phyloP scores from a whole-genome alignment of 2,888 invertebrate species.

The Dermolepida albohirtum region DNA sequence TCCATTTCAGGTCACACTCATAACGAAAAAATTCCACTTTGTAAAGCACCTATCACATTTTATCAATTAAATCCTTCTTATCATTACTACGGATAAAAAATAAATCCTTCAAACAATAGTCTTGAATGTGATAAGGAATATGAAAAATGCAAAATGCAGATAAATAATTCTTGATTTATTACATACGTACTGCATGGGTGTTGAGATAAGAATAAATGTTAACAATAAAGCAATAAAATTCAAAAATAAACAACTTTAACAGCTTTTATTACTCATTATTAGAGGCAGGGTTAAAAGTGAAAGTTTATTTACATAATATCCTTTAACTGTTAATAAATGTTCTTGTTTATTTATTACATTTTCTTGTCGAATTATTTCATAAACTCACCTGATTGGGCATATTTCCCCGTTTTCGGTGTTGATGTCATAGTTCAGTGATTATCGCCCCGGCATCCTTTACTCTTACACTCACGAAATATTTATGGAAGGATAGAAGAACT shows the following conservation, averaged over 20 bases:
- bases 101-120: constrained; percentile 16
- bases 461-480: constrained; percentile 15
- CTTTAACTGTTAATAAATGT: neutral
- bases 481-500: constrained; percentile 1
- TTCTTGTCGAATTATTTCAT: neutral
- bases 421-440: constrained; percentile 63
- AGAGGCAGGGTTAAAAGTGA: constrained; percentile 9
- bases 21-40: neutral
- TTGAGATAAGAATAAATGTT: too few relatives aligned
- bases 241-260: neutral
- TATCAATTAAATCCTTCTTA: constrained; percentile 7
- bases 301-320: constrained; percentile 15
- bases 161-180: neutral
- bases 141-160: constrained; percentile 1
- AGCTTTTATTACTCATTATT: too few relatives aligned
- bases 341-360: neutral
- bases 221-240: constrained; percentile 1
- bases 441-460: constrained; percentile 36
- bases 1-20: constrained; percentile 11
- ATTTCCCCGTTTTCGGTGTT: constrained; percentile 65
- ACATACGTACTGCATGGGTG: neutral
- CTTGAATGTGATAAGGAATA: constrained; percentile 10
- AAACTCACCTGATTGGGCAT: constrained; percentile 63
- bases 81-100: neutral
- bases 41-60: neutral